Conservation (phyloP, 2,797 vertebrate genomes). For the Pseudopleuronectes americanus region DNA sequence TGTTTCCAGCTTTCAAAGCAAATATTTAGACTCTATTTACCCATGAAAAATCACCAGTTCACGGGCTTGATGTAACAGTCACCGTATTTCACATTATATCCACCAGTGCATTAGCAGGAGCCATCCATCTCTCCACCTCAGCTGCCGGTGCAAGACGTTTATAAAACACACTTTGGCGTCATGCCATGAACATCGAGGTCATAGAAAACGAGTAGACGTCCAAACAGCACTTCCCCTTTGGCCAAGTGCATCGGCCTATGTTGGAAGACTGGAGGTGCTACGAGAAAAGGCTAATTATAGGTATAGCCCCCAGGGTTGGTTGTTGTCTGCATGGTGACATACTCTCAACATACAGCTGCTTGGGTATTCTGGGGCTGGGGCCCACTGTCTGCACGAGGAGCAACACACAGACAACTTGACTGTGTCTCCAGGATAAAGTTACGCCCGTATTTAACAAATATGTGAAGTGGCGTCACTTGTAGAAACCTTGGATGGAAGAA, state of each 20-base stretch:
- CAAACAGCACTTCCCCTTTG: constrained; percentile 45
- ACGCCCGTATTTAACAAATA: neutral
- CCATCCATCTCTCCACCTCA: constrained; percentile 42
- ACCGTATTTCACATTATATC: constrained; percentile 23
- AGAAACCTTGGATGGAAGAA: neutral
- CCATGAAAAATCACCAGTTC: constrained; percentile 12
- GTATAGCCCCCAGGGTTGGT: constrained; percentile 44
- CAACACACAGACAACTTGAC: neutral
- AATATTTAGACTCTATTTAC: neutral
- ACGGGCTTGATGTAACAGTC: constrained; percentile 4
- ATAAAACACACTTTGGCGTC: constrained; percentile 50
- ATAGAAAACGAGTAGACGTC: constrained; percentile 40
- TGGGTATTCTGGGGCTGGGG: constrained; percentile 39
- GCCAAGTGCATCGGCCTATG: constrained; percentile 50
- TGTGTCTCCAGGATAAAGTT: neutral
- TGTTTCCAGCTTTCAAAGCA: neutral
- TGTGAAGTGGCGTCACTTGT: neutral
- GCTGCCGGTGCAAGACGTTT: constrained; percentile 26
- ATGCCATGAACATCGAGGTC: constrained; percentile 61
- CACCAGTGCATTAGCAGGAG: constrained; percentile 38
- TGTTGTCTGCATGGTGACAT: constrained; percentile 65
- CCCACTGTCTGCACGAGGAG: constrained; percentile 3
- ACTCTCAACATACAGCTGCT: constrained; percentile 51
- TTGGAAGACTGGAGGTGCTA: constrained; percentile 41
- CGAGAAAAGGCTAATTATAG: constrained; percentile 78